Conservation (phyloP, 1,140 invertebrate species). For the Drosophila equinoxialis region DNA sequence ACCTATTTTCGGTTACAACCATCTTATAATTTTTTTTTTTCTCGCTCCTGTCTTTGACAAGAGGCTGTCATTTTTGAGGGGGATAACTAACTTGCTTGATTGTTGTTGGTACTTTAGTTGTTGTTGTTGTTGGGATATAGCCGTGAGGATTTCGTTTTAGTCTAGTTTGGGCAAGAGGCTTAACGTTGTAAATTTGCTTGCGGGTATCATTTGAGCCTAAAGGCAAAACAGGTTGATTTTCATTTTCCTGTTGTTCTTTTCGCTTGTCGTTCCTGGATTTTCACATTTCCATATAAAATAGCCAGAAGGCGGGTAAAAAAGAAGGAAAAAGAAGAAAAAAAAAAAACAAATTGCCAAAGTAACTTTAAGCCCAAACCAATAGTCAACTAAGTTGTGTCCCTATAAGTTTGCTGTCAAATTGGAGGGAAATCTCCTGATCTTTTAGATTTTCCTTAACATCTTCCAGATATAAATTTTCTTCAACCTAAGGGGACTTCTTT, state of each 20-base stretch:
- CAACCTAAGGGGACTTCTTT: too few species aligned
- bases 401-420: too few species aligned
- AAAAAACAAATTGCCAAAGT: constrained; percentile 3
- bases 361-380: constrained; percentile 4
- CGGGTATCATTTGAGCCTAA: not conserved
- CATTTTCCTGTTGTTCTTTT: constrained; percentile 6
- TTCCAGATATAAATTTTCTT: too few species aligned
- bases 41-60: constrained; percentile 33
- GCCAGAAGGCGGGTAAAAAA: not conserved
- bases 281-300: constrained; percentile 1
- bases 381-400: not conserved
- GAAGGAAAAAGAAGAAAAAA: not conserved
- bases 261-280: not conserved
- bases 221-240: constrained; percentile 11
- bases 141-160: constrained; percentile 9
- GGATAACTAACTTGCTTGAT: constrained; percentile 4
- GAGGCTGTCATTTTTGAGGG: constrained; percentile 18
- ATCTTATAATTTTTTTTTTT: constrained; percentile 25
- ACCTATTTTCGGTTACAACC: constrained; percentile 40
- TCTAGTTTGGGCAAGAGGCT: constrained; percentile 8
- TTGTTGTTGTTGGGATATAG: not conserved
- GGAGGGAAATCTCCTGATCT: too few species aligned
- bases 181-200: constrained; percentile 10
- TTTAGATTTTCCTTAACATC: too few species aligned
- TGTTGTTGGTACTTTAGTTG: constrained; percentile 1